phyloP scores from a whole-genome alignment of 2,888 invertebrate genomes.

The Tridacna gigas region DNA sequence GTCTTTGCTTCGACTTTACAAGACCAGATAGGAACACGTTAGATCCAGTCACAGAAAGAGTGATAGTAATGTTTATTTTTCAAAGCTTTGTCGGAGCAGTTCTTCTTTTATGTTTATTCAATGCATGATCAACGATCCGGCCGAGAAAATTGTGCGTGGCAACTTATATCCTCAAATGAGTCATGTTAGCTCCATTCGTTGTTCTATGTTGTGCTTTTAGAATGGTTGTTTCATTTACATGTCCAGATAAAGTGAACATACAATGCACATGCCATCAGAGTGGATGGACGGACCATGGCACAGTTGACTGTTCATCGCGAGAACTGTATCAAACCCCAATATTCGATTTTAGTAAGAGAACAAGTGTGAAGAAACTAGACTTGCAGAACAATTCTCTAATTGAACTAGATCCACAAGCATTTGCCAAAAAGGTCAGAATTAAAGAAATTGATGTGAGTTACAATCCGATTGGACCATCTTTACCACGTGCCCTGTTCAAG shows the following conservation, averaged over 20 bases:
- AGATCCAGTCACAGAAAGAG: no score
- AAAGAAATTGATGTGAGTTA: conserved; percentile 50
- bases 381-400: conserved; percentile 59
- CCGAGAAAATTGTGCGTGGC: no score
- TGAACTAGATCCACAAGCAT: conserved; percentile 27
- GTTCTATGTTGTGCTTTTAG: neutral
- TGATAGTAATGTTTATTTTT: no score
- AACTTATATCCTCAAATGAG: neutral
- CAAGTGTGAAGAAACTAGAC: conserved; percentile 41
- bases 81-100: no score
- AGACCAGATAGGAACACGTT: no score
- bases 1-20: no score
- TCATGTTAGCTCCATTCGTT: conserved; percentile 1
- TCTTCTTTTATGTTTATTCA: no score
- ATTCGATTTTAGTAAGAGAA: conserved; percentile 49
- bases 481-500: conserved; percentile 43
- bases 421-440: conserved; percentile 35
- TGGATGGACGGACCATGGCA: conserved; percentile 24
- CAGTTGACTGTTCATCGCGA: conserved; percentile 61
- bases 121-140: no score
- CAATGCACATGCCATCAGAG: conserved; percentile 43
- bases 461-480: conserved; percentile 53
- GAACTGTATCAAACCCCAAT: conserved; percentile 46
- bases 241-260: conserved; percentile 43
- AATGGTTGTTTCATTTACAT: conserved; percentile 28